Percentiles rank a stretch among this genome's conserved stretches.
Evolutionary conservation across 2,113 vertebrate genomes (phyloP).

Genomic region (Anser cygnoides): DNA sequence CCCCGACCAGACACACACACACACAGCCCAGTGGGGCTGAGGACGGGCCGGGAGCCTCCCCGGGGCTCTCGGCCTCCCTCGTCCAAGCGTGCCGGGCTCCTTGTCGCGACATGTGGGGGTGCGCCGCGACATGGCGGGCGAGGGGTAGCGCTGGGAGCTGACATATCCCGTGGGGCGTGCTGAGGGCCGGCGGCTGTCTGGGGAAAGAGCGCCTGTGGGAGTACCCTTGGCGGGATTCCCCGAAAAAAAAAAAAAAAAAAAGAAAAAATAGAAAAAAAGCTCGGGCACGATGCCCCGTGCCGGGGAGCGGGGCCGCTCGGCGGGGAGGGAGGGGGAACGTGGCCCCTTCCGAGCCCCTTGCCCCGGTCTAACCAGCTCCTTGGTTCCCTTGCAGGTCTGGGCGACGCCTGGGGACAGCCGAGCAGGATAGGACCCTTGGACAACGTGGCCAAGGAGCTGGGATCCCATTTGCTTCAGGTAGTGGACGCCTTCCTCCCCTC

Average conservation of each 20-base stretch:
- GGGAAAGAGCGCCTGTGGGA: fast-evolving
- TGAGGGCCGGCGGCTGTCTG: background rate
- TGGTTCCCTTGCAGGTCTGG: constrained; percentile 79
- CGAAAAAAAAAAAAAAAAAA: background rate
- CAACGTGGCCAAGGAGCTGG: constrained; percentile 90
- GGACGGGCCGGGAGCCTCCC: too few species aligned
- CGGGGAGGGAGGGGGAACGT: too few species aligned
- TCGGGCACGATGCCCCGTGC: background rate
- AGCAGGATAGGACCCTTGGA: constrained; percentile 84
- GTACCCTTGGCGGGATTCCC: background rate
- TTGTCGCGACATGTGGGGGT: too few species aligned
- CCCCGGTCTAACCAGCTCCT: background rate
- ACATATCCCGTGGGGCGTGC: background rate
- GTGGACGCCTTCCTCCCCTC: background rate
- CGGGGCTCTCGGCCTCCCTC: background rate
- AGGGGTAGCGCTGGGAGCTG: background rate
- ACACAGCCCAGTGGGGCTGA: background rate
- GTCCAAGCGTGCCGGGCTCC: background rate
- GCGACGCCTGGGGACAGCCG: constrained; percentile 89
- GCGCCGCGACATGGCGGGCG: fast-evolving
- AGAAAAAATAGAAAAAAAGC: too few species aligned
- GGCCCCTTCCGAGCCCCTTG: background rate
- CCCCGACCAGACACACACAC: background rate
- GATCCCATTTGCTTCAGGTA: constrained; percentile 93
- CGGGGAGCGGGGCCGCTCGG: background rate